phyloP scores from a whole-genome alignment of 2,888 invertebrate species.

The Watsonalla cultraria region DNA sequence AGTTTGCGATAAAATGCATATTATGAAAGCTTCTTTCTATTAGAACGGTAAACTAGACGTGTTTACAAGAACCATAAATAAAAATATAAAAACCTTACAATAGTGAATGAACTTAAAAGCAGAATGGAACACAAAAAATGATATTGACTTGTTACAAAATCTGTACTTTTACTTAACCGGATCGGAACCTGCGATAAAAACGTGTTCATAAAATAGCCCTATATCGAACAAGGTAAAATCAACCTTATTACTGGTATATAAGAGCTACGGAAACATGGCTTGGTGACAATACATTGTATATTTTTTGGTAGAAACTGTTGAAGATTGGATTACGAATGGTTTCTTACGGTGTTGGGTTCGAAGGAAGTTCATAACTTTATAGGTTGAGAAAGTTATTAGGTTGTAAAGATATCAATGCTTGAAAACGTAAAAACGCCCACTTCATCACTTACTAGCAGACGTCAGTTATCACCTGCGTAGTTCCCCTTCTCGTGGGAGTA shows the following conservation, averaged over 20 bases:
- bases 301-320: neutral
- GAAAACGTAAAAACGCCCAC: too few relatives aligned
- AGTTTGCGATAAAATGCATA: too few relatives aligned
- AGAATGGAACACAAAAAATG: neutral
- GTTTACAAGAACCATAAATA: neutral
- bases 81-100: neutral
- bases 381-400: neutral
- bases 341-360: neutral
- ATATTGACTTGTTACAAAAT: neutral
- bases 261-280: neutral
- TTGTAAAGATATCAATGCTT: neutral
- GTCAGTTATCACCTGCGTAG: too few relatives aligned
- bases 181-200: neutral
- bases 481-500: too few relatives aligned
- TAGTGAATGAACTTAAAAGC: neutral
- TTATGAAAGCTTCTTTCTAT: too few relatives aligned
- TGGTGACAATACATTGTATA: neutral
- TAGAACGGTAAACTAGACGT: neutral
- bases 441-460: too few relatives aligned
- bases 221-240: neutral
- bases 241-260: neutral
- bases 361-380: neutral
- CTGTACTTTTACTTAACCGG: conserved; percentile 1
- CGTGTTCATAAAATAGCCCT: neutral
- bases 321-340: neutral